A percentile compares a stretch with the other conserved stretches of the same genome.
Conservation (phyloP, 2,797 vertebrate species). For the Kryptolebias ocellatus region DNA sequence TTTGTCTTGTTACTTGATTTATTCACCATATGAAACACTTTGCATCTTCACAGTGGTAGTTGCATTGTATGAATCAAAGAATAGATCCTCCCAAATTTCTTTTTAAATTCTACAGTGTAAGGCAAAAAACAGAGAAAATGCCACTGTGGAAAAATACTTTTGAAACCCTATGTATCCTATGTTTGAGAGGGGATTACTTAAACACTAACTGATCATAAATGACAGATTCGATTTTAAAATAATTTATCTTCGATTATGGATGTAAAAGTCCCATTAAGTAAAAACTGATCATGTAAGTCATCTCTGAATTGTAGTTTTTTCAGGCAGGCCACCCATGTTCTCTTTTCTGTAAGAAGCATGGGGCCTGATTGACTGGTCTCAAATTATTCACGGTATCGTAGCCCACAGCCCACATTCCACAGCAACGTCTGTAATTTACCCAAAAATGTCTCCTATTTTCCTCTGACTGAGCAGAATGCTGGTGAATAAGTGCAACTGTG, state of each 20-base stretch:
- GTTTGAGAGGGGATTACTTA: conserved; percentile 14
- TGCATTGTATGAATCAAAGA: too few relatives aligned
- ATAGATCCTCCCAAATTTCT: too few relatives aligned
- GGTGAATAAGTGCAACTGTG: not conserved
- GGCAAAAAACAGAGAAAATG: not conserved
- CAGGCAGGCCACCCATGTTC: conserved; percentile 35
- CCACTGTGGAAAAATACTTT: not conserved
- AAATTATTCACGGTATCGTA: conserved; percentile 71
- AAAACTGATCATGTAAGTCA: conserved; percentile 23
- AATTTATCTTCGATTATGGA: conserved; percentile 32
- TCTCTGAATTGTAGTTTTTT: conserved; percentile 21
- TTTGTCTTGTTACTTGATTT: too few relatives aligned
- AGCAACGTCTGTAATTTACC: conserved; percentile 77
- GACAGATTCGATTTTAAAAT: conserved; percentile 5
- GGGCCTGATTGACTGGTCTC: conserved; percentile 75
- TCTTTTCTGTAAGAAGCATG: conserved; percentile 45
- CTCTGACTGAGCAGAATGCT: conserved; percentile 42
- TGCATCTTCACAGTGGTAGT: too few relatives aligned
- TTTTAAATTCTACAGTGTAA: not conserved
- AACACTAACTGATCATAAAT: not conserved
- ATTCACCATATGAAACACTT: too few relatives aligned
- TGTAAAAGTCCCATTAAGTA: conserved; percentile 17
- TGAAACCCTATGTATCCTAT: not conserved
- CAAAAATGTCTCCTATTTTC: conserved; percentile 71
- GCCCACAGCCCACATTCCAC: conserved; percentile 69